Conservation (phyloP, 1,140 invertebrate genomes). For the Stegodyphus mimosarum region DNA sequence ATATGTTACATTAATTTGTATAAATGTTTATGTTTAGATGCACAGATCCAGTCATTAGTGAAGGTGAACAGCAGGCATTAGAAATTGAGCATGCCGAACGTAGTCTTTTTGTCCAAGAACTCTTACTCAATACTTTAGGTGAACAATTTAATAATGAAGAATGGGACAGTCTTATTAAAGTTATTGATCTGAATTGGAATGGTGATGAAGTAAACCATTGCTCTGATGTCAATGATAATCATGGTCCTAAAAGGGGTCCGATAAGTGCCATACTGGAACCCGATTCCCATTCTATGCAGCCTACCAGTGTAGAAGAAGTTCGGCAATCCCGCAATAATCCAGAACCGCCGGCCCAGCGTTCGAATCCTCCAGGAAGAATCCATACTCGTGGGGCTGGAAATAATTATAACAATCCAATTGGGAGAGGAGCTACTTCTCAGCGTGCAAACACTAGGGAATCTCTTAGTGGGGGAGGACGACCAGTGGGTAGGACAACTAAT, state of each 20-base stretch:
- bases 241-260: conserved; percentile 33
- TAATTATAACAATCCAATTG: conserved; percentile 35
- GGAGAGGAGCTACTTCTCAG: conserved; percentile 29
- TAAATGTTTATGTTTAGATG: conserved; percentile 69
- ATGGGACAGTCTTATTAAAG: conserved; percentile 54
- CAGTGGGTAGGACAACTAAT: conserved; percentile 36
- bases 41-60: conserved; percentile 73
- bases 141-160: conserved; percentile 64
- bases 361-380: conserved; percentile 19
- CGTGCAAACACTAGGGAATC: conserved; percentile 29
- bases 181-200: conserved; percentile 42
- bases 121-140: conserved; percentile 75
- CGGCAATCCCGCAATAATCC: conserved; percentile 22
- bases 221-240: conserved; percentile 51
- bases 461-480: conserved; percentile 23
- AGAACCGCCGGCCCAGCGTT: conserved; percentile 24
- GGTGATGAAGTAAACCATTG: conserved; percentile 30
- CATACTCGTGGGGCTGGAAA: conserved; percentile 29
- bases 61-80: conserved; percentile 72
- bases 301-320: conserved; percentile 23
- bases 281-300: conserved; percentile 27
- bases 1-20: not conserved
- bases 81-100: conserved; percentile 75
- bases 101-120: conserved; percentile 78
- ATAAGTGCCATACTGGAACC: conserved; percentile 54